Percentiles rank a stretch among this genome's conserved stretches.
Evolutionary conservation across 2,797 vertebrate genomes (phyloP).

Genomic region (Danio jaintianensis): DNA sequence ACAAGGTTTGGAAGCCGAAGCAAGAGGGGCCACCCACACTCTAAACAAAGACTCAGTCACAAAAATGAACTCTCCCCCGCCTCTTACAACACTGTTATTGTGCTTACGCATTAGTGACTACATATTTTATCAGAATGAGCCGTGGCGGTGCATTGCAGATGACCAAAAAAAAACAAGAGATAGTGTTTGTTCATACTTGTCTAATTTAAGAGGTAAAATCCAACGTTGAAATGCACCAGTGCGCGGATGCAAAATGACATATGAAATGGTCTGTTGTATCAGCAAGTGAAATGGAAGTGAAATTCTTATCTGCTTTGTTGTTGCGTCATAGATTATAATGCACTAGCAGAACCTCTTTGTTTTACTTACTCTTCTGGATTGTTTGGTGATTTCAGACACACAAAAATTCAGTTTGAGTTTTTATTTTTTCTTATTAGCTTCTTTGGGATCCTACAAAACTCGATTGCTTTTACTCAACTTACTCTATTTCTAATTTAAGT

Average conservation of each 20-base stretch:
- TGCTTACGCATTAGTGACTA: slow-evolving; percentile 41
- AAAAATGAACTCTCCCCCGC: slow-evolving; percentile 39
- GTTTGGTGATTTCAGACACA: not conserved
- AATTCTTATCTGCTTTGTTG: slow-evolving; percentile 40
- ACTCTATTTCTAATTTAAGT: not conserved
- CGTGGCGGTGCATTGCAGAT: slow-evolving; percentile 22
- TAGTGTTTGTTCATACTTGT: not conserved
- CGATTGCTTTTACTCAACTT: not conserved
- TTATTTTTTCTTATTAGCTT: not conserved
- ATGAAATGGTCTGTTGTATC: slow-evolving; percentile 43
- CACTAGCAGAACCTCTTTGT: slow-evolving; percentile 12
- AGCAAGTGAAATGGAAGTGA: slow-evolving; percentile 43
- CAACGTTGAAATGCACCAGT: not conserved
- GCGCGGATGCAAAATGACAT: slow-evolving; percentile 8
- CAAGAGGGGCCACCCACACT: slow-evolving; percentile 34
- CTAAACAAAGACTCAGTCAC: slow-evolving; percentile 45
- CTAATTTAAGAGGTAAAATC: slow-evolving; percentile 13
- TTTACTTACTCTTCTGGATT: not conserved
- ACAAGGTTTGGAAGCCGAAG: slow-evolving; percentile 46
- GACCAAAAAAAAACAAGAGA: slow-evolving; percentile 8
- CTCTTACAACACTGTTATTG: slow-evolving; percentile 53
- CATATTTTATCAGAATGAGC: slow-evolving; percentile 42
- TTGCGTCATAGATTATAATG: slow-evolving; percentile 21
- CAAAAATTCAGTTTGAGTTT: not conserved
- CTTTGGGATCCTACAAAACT: not conserved